These are phyloP conservation scores for Corythornis madagascariensis DNA, from an alignment of 2,113 vertebrate species.

Conservation along the genomic window DNA sequence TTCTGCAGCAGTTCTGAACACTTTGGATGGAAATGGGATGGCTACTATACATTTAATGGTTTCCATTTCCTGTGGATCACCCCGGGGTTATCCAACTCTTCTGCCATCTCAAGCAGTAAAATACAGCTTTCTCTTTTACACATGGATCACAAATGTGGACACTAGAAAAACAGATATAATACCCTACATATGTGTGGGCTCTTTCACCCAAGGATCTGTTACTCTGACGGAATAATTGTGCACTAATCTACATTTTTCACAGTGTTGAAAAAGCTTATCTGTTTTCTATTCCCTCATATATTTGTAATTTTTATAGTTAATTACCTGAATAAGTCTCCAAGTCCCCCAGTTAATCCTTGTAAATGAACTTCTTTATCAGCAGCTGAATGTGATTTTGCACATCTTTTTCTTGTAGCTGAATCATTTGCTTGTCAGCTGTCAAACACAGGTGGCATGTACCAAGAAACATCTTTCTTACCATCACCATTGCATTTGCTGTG, in stretches of 20 bases:
- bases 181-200: background rate
- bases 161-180: constrained; percentile 7
- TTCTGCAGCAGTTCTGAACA: background rate
- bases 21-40: background rate
- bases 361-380: background rate
- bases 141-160: constrained; percentile 7
- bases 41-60: constrained; percentile 8
- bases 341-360: background rate
- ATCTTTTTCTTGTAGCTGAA: background rate
- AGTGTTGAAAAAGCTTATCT: background rate
- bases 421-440: background rate
- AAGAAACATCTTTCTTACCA: background rate
- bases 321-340: background rate
- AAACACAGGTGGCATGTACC: background rate
- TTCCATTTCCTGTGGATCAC: constrained; percentile 26
- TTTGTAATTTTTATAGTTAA: background rate
- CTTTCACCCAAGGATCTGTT: background rate
- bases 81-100: background rate
- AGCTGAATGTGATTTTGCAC: background rate
- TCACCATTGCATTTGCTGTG: background rate
- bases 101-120: background rate
- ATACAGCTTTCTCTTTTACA: background rate
- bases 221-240: background rate
- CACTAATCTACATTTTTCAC: background rate
- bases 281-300: background rate